Evolutionary conservation across 2,113 vertebrate genomes (phyloP).

Genomic region (Cinclus mexicanus): DNA sequence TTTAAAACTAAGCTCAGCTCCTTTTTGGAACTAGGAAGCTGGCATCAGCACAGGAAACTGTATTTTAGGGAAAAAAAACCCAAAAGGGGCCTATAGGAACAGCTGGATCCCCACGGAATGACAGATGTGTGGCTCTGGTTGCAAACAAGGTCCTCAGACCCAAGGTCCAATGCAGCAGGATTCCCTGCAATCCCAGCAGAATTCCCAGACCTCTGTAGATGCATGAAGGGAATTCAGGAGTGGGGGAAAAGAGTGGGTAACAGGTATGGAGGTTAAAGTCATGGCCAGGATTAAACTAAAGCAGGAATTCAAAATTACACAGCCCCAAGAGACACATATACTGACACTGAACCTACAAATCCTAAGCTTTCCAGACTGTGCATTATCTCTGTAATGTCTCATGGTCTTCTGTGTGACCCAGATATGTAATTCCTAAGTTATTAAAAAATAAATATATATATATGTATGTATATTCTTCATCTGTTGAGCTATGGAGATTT

Average conservation of each 20-base stretch:
- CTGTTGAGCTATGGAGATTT: neutral
- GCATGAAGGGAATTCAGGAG: neutral
- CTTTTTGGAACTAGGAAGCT: neutral
- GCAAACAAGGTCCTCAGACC: neutral
- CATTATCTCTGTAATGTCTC: neutral
- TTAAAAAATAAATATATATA: neutral
- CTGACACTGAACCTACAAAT: neutral
- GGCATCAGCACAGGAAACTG: conserved; percentile 11
- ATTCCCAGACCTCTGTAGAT: neutral
- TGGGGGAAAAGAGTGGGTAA: neutral
- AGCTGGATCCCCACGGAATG: neutral
- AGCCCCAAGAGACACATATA: neutral
- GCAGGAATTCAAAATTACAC: neutral
- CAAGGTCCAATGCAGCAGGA: neutral
- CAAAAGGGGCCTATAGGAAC: neutral
- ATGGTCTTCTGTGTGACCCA: neutral
- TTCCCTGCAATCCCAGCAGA: neutral
- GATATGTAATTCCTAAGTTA: neutral
- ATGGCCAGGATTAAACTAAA: neutral
- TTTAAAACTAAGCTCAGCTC: conserved; percentile 1
- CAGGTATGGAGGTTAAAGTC: neutral
- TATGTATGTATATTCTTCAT: neutral
- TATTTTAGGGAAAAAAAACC: neutral
- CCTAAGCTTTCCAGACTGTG: neutral
- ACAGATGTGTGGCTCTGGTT: neutral